Evolutionary conservation across 2,888 invertebrate genomes (phyloP).

Genomic region (Athalia cordata): DNA sequence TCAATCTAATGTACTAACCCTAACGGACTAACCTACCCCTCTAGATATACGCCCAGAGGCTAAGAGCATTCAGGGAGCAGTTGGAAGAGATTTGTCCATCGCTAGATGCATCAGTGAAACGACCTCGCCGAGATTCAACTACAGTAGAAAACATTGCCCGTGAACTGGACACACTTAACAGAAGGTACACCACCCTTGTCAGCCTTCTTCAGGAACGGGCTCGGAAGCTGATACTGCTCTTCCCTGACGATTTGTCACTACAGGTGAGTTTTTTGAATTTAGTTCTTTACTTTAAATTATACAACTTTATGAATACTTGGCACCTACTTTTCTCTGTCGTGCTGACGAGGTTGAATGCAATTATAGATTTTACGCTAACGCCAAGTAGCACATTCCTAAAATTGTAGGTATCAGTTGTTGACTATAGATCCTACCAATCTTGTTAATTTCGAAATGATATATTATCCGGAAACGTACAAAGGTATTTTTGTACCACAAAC

Average conservation of each 20-base stretch:
- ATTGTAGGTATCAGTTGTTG: background rate
- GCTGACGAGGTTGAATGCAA: background rate
- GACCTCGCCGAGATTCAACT: constrained; percentile 67
- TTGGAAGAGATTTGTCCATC: constrained; percentile 90
- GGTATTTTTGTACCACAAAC: constrained; percentile 13
- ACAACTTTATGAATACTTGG: background rate
- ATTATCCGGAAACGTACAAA: background rate
- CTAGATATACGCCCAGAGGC: constrained; percentile 91
- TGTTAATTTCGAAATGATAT: background rate
- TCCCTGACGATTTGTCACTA: constrained; percentile 84
- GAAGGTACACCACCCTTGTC: constrained; percentile 83
- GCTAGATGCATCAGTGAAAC: constrained; percentile 78
- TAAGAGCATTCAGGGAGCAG: constrained; percentile 89
- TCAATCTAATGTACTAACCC: constrained; percentile 73
- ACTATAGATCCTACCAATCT: background rate
- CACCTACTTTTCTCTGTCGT: background rate
- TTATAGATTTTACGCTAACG: background rate
- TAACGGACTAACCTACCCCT: constrained; percentile 78
- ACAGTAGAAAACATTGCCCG: constrained; percentile 86
- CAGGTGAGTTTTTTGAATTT: constrained; percentile 78
- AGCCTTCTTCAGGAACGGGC: constrained; percentile 82
- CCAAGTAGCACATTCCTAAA: background rate
- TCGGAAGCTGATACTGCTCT: constrained; percentile 80
- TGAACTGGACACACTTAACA: constrained; percentile 88
- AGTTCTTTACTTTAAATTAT: background rate